Evolutionary conservation across 53 echinoderm and acorn worm species (phyloP).

Genomic region (Pentamera pediparva): DNA sequence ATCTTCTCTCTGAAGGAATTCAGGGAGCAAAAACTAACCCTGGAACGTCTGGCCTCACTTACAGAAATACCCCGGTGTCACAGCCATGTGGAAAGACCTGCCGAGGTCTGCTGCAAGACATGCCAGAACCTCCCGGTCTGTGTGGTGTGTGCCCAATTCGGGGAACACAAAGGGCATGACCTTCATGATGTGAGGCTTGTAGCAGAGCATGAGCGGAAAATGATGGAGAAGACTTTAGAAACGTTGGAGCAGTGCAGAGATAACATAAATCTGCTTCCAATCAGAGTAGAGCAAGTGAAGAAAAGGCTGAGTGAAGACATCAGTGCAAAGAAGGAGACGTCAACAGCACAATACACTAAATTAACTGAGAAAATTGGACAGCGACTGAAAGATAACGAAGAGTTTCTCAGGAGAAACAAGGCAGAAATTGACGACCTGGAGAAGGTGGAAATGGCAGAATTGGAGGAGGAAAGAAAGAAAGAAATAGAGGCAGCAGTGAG

Average conservation of each 20-base stretch:
- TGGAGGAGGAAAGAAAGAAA: neutral
- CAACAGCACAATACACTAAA: neutral
- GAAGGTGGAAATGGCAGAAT: neutral
- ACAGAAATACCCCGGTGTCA: neutral
- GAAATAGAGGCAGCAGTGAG: neutral
- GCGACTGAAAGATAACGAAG: neutral
- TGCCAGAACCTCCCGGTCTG: neutral
- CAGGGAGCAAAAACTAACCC: neutral
- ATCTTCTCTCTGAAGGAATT: neutral
- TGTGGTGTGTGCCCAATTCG: neutral
- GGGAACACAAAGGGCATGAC: slow-evolving; percentile 9
- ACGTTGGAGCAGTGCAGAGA: neutral
- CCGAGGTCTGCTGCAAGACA: neutral
- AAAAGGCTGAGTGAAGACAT: neutral
- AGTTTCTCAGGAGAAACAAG: neutral
- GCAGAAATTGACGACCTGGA: neutral
- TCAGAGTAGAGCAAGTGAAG: neutral
- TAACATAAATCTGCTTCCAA: neutral
- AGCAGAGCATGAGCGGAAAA: neutral
- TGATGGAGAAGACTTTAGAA: neutral
- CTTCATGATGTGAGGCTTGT: neutral
- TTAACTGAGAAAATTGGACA: neutral
- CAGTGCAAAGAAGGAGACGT: neutral
- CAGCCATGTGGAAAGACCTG: neutral
- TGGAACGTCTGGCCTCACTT: neutral